These are phyloP conservation scores for Pantherophis vulpinus DNA, from an alignment of 2,797 vertebrate species.

Conservation along the genomic window DNA sequence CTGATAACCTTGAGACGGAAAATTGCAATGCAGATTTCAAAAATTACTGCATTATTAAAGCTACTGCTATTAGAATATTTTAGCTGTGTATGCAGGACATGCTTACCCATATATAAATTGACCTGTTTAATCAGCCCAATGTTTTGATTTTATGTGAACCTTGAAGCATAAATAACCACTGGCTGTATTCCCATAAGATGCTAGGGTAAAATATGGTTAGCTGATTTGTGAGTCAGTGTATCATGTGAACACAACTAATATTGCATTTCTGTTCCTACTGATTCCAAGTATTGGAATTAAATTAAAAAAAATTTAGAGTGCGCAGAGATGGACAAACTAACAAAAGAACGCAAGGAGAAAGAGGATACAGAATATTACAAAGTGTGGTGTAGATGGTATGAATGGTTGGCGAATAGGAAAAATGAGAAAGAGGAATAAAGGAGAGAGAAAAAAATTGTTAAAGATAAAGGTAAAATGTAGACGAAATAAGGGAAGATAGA, in stretches of 20 bases:
- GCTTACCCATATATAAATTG: neutral
- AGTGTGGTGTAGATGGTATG: too few relatives aligned
- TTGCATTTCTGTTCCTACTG: accelerated
- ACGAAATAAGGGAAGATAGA: too few relatives aligned
- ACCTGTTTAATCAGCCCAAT: neutral
- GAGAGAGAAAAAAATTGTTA: too few relatives aligned
- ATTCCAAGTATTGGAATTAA: too few relatives aligned
- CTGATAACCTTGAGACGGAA: neutral
- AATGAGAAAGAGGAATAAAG: too few relatives aligned
- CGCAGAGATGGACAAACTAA: too few relatives aligned
- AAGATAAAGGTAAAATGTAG: too few relatives aligned
- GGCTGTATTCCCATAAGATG: neutral
- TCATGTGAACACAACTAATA: neutral
- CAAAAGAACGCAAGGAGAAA: too few relatives aligned
- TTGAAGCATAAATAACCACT: neutral
- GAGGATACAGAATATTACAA: too few relatives aligned
- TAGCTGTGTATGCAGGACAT: neutral
- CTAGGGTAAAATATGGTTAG: neutral
- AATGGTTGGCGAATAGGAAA: too few relatives aligned
- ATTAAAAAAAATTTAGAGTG: too few relatives aligned
- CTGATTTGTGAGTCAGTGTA: neutral
- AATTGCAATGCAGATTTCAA: neutral
- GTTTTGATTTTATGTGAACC: neutral
- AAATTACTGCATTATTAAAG: neutral
- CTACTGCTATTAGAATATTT: accelerated